Evolutionary conservation across 2,888 invertebrate species (phyloP), one percentile per base, ranked within the genome.

Genomic region (Euzetes globulus): DNA sequence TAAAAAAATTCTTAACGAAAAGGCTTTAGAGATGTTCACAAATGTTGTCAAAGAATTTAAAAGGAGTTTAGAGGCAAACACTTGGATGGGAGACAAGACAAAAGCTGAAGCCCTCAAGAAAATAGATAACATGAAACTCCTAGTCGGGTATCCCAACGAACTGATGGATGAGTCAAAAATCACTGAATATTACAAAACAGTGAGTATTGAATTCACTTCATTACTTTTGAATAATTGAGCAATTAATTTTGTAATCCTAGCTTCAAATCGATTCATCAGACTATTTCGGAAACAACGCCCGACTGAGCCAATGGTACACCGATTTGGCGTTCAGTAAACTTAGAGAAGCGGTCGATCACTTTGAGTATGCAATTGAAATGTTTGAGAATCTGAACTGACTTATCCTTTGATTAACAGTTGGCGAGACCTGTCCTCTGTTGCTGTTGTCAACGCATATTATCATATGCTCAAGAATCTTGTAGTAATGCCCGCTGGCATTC

Each of bases 31-130:
- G 82, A 92, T 94, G 91, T 93, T 94, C 0, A 85, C 87, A 73
- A 90, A 92, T 79, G 92, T 97, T 79, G 87, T 91, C 76, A 84
- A 86, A 74, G 89, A 93, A 78, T 95, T 95, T 84, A 87, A 88
- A 76, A 88, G 90, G 79, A 92, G 94, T 41, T 82, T 94, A 73
- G 85, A 86, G 19, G 86, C 88, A 75, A 80, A 94, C 15, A 89
- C 90, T 63, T 97, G 96, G 96, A 96, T 97, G 96, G 95, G 95
- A 81, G 87, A 88, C 0, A 84, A 85, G 78, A 96, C 96, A 0
- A 88, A 81, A 81, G 19, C 37, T 19, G 22, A 72, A 25, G 75
- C 72, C 22, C 17, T 75, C 15, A 60, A 60, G 6, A 75, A 75
- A 41, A 22, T 75, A 13, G 73, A 77, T 15, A 65, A 75, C 6